Percentiles rank a stretch among this genome's conserved stretches.
Evolutionary conservation across 1,140 invertebrate genomes (phyloP).

Genomic region (Mya arenaria): DNA sequence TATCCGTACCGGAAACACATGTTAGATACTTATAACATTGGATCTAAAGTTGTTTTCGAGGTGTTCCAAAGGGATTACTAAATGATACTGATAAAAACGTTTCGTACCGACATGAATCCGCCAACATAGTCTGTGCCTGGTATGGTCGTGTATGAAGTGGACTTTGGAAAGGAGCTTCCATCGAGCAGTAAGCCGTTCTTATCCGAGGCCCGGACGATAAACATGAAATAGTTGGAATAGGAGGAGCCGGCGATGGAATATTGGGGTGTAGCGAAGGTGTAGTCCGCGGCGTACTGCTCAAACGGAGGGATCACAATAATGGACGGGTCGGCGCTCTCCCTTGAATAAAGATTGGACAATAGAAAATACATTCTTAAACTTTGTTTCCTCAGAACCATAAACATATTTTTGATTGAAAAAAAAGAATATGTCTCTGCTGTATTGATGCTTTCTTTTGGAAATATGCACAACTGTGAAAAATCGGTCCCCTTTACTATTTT

Average conservation of each 20-base stretch:
- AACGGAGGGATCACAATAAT: conserved; percentile 65
- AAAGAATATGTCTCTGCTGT: no score
- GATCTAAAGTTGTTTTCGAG: background rate
- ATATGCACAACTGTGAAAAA: no score
- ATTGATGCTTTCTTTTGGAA: no score
- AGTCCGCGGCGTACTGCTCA: conserved; percentile 67
- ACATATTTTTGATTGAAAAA: no score
- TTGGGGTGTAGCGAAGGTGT: conserved; percentile 67
- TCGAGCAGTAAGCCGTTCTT: conserved; percentile 56
- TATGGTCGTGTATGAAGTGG: conserved; percentile 38
- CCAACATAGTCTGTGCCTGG: conserved; percentile 48
- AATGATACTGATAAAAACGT: no score
- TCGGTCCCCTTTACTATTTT: no score
- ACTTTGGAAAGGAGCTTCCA: conserved; percentile 33
- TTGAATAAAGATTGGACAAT: conserved; percentile 39
- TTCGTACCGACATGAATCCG: conserved; percentile 48
- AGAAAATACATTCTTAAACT: no score
- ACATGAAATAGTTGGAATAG: conserved; percentile 65
- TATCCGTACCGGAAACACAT: background rate
- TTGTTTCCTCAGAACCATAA: no score
- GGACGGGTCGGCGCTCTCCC: conserved; percentile 62
- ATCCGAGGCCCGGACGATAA: conserved; percentile 57
- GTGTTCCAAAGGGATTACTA: background rate
- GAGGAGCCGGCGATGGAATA: conserved; percentile 44
- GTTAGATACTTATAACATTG: background rate